Base-by-base conservation (phyloP, 2,888 invertebrate species). In the Mantis religiosa region DNA sequence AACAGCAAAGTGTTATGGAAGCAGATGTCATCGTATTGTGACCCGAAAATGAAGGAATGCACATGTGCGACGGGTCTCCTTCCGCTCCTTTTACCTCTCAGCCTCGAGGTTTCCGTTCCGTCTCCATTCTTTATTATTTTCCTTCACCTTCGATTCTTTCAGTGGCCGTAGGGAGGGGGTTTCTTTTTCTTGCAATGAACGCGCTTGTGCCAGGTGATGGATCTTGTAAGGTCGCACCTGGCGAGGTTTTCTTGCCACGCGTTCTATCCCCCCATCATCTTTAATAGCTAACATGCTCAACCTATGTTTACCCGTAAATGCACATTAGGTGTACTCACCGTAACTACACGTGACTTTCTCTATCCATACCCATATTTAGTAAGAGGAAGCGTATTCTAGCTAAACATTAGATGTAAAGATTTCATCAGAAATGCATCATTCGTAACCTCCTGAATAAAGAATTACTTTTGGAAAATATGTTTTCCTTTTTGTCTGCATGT, bases 121-220 rank as follows among this genome's bases (percentile, higher is more conserved):
- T 71, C 54, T 71, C 25, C 54, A 71, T 71, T 71, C 54, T 71
- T 71, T 25, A 71, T 71, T 71, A 71, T 71, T 71, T 71, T 71
- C 27, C 28, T 86, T 71, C 86, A 28, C 54, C 41, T 85, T 85
- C 85, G 54, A 85, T 85, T 85, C 85, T 85, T 85, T 85, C 20
- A 71, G 54, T 3, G 54, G 54, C 6, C 0, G 41, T 1, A 3
- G 54, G 54, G 25, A 3, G 54, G 54, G 54, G 25, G 25, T 1
- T 20, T 71, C 25, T 25, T 25, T 15, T 54, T 54, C 54, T 54
- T 54, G 20, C 20, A 54, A 20, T 20, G 54, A 71, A 20, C 54
- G 14, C 54, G 54, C 54, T 71, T 71, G 54, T 71, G 54, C 54
- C 54, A 71, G 54, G 54, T 71, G 54, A 71, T 71, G 54, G 54